A percentile compares a stretch with the other conserved stretches of the same genome.
These are phyloP conservation scores for Cirrhinus molitorella DNA, from an alignment of 2,797 vertebrate genomes.

Conservation along the genomic window DNA sequence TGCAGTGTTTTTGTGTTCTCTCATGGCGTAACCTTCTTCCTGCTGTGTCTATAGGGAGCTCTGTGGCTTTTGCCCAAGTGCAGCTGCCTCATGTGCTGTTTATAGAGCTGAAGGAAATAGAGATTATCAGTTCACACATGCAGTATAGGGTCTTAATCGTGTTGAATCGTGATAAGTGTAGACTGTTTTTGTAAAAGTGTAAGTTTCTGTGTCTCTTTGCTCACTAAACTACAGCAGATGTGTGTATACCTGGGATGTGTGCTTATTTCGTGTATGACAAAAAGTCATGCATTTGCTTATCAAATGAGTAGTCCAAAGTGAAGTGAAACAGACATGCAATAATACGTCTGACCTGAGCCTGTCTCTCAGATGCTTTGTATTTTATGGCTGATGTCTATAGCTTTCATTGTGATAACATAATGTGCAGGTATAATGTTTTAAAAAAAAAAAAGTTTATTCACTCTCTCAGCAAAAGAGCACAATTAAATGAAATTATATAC, in stretches of 20 bases:
- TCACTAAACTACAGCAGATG: neutral
- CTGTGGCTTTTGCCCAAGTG: conserved; percentile 36
- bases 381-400: conserved; percentile 19
- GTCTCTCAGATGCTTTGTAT: conserved; percentile 17
- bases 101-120: neutral
- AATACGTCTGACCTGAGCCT: neutral
- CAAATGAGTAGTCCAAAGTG: conserved; percentile 62
- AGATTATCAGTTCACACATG: neutral
- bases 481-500: neutral
- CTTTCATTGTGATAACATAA: conserved; percentile 4
- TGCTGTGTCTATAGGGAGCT: conserved; percentile 47
- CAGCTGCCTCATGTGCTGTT: conserved; percentile 36
- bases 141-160: neutral
- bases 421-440: neutral
- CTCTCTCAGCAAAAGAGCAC: neutral
- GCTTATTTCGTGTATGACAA: neutral
- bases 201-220: neutral
- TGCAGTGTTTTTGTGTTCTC: neutral
- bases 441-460: neutral
- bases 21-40: conserved; percentile 39
- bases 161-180: neutral
- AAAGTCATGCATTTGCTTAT: conserved; percentile 62
- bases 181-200: neutral
- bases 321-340: conserved; percentile 5
- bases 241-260: conserved; percentile 14